A percentile compares a stretch with the other conserved stretches of the same genome.
Evolutionary conservation across 2,113 vertebrate genomes (phyloP).

Genomic region (Siniperca knerii): DNA sequence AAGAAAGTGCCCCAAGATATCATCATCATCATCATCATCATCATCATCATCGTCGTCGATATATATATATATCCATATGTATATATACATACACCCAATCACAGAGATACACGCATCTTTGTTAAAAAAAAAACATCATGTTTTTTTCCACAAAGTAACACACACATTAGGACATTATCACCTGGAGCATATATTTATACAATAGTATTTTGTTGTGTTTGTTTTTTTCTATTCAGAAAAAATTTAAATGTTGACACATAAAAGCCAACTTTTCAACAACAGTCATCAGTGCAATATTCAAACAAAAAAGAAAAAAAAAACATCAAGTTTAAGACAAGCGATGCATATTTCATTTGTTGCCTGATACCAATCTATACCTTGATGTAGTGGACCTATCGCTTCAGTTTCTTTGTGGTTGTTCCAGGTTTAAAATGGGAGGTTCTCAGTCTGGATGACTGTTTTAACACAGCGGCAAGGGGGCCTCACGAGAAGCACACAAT

Average conservation of each 20-base stretch:
- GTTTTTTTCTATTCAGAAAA: conserved; percentile 85
- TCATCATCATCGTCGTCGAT: conserved; percentile 61
- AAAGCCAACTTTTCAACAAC: conserved; percentile 85
- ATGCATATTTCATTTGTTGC: conserved; percentile 82
- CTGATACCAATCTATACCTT: conserved; percentile 76
- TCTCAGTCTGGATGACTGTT: conserved; percentile 62
- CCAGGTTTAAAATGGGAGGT: conserved; percentile 68
- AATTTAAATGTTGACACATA: conserved; percentile 82
- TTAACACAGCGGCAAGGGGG: conserved; percentile 38
- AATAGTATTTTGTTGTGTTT: conserved; percentile 85
- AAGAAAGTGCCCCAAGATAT: conserved; percentile 83
- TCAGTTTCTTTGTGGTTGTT: conserved; percentile 58
- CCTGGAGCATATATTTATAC: conserved; percentile 87
- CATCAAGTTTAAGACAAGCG: conserved; percentile 89
- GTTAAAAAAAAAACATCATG: conserved; percentile 81
- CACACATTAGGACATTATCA: conserved; percentile 83
- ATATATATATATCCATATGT: conserved; percentile 81
- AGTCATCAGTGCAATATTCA: conserved; percentile 94
- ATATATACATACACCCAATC: conserved; percentile 83
- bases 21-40: conserved; percentile 72
- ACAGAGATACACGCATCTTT: conserved; percentile 85
- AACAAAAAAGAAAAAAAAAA: conserved; percentile 80
- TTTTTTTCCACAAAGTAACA: conserved; percentile 81
- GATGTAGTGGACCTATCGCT: conserved; percentile 68
- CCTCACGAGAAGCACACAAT: conserved; percentile 62